Evolutionary conservation across 2,113 vertebrate species (phyloP), one percentile per base, ranked within the genome.

Genomic region (Paratilapia polleni): DNA sequence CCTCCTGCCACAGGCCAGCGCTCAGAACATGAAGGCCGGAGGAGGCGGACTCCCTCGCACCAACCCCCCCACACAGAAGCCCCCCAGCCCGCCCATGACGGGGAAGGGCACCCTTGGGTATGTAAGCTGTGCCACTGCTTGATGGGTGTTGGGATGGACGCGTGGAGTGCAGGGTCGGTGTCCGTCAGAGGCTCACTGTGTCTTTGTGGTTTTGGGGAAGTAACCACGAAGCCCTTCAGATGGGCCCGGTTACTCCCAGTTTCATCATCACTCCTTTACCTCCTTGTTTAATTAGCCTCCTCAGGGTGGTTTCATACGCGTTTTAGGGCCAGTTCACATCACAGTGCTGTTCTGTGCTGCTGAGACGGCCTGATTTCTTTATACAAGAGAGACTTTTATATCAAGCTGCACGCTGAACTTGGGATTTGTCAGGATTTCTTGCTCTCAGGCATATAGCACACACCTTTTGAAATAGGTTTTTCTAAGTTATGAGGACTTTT

Each of bases 91-190:
- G 26, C 98, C 98, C 0, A 95, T 98, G 95, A 96, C 97, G 9
- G 98, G 98, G 89, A 99, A 99, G 93, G 98, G 98, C 93, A 99
- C 98, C 64, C 96, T 99, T 88, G 98, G 98, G 98, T 99, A 96
- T 94, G 97, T 96, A 92, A 59, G 38, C 62, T 31, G 41, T 24
- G 49, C 3, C 20, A 5, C 26, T 11, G 4, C 47, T 28, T 8
- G 47, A 5, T 24, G 34, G 7, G 4, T 4, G 38, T 66, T 70
- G 43, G 14, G 38, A 26, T 0, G 31, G 34, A 57, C 17, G 5
- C 6, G 1, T 2, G 15, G 54, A n/a, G 11, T 7, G 49, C 61
- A 15, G 70, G 38, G 20, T 5, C 7, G 2, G 38, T 59, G 82
- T 76, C 63, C 11, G 1, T 58, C 36, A 60, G 4, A 58, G 34